A percentile compares a stretch with the other conserved stretches of the same genome.
Conservation (phyloP, 2,888 invertebrate species). For the Ramazzottius varieornatus region DNA sequence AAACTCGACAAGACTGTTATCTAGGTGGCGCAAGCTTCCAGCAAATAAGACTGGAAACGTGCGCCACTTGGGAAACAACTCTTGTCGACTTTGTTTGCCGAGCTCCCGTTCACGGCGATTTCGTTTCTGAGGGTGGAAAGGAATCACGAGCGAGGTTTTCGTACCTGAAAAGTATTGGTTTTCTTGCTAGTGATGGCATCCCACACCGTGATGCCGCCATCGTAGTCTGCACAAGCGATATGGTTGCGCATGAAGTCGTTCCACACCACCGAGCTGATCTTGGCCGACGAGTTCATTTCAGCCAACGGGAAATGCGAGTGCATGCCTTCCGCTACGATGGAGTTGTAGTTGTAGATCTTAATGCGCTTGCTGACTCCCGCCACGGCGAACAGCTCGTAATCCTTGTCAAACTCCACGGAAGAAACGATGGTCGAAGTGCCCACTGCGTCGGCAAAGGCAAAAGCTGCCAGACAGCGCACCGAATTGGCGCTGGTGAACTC, state of each 20-base stretch:
- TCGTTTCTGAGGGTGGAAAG: background rate
- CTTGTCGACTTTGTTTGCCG: no score
- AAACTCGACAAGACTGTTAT: no score
- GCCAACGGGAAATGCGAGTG: slow-evolving; percentile 72
- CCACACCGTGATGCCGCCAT: slow-evolving; percentile 76
- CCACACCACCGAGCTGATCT: slow-evolving; percentile 4
- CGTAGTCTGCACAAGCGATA: slow-evolving; percentile 37
- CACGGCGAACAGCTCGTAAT: slow-evolving; percentile 78
- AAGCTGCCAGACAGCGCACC: background rate
- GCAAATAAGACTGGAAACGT: no score
- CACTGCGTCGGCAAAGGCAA: background rate
- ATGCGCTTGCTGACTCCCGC: slow-evolving; percentile 81
- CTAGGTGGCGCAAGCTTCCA: no score
- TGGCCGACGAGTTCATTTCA: slow-evolving; percentile 35
- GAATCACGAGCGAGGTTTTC: background rate
- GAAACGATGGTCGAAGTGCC: slow-evolving; percentile 8
- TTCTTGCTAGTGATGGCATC: slow-evolving; percentile 50
- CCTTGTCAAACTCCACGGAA: slow-evolving; percentile 83
- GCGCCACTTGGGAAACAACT: no score
- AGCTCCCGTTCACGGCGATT: no score
- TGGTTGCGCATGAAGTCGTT: slow-evolving; percentile 2
- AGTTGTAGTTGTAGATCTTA: slow-evolving; percentile 61
- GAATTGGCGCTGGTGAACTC: background rate
- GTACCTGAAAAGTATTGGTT: slow-evolving; percentile 12
- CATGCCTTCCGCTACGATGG: slow-evolving; percentile 54